These are phyloP conservation scores for Hydrolagus affinis DNA, from an alignment of 2,113 vertebrate species.

Conservation along the genomic window DNA sequence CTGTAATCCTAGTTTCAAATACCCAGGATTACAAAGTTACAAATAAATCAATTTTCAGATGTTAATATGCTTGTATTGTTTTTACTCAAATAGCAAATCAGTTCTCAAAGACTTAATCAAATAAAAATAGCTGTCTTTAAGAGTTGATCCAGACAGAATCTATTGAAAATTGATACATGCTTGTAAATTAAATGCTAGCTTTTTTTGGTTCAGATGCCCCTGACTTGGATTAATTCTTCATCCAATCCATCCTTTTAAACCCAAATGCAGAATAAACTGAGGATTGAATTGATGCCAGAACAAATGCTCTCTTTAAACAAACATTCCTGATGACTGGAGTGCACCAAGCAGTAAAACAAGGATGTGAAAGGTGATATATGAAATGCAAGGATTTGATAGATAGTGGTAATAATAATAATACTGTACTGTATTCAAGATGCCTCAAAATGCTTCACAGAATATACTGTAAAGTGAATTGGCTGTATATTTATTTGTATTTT, in stretches of 20 bases:
- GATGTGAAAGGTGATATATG: no score
- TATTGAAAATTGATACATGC: neutral
- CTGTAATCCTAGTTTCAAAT: neutral
- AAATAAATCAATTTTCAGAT: neutral
- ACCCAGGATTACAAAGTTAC: neutral
- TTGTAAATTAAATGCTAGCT: neutral
- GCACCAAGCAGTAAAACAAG: neutral
- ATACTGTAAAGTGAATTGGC: no score
- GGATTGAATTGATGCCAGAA: neutral
- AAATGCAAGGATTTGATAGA: no score
- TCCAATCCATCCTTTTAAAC: neutral
- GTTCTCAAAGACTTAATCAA: neutral
- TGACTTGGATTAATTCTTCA: neutral
- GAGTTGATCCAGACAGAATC: neutral
- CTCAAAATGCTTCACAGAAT: no score
- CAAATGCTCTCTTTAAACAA: neutral
- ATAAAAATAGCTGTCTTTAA: neutral
- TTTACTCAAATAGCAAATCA: conserved; percentile 9
- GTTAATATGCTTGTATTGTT: neutral
- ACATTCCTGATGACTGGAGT: no score
- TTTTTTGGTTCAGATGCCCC: neutral
- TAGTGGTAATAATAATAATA: no score
- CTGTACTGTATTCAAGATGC: no score
- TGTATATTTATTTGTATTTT: no score
- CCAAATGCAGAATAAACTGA: no score